Conservation (phyloP, 2,113 vertebrate genomes). For the Typhlomys cinereus region DNA sequence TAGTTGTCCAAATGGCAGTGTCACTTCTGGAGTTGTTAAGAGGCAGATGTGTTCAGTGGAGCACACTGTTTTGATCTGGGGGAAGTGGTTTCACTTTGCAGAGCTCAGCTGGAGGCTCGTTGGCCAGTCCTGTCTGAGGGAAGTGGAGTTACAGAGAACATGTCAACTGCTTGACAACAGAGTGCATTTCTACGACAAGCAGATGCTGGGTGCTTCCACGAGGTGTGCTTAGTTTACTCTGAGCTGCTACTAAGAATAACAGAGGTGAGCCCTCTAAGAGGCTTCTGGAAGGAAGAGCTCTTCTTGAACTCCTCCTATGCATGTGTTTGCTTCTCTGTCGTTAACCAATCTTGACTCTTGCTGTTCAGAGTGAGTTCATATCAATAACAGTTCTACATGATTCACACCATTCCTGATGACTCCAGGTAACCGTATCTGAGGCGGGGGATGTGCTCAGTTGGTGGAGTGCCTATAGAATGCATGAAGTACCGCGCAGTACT, state of each 20-base stretch:
- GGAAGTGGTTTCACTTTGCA: background rate
- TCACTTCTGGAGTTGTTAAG: background rate
- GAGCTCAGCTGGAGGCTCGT: constrained; percentile 55
- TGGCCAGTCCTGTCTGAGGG: constrained; percentile 60
- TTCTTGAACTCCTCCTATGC: constrained; percentile 54
- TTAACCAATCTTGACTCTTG: constrained; percentile 73
- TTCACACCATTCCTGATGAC: constrained; percentile 85
- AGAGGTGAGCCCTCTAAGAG: constrained; percentile 68
- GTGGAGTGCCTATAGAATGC: background rate
- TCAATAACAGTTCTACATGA: constrained; percentile 86
- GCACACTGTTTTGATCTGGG: background rate
- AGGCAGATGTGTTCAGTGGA: background rate
- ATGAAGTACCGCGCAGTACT: background rate
- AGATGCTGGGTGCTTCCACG: constrained; percentile 60
- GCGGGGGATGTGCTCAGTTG: background rate
- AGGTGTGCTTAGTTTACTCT: constrained; percentile 74
- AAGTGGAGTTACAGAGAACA: background rate
- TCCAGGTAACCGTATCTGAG: constrained; percentile 26
- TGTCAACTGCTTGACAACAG: constrained; percentile 50
- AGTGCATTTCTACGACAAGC: constrained; percentile 69
- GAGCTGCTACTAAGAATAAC: constrained; percentile 75
- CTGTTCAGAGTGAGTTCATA: constrained; percentile 78
- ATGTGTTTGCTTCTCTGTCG: constrained; percentile 76
- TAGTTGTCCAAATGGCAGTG: background rate
- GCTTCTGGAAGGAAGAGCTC: constrained; percentile 65